phyloP scores from a whole-genome alignment of 2,797 vertebrate genomes.

The Arnoldichthys spilopterus region DNA sequence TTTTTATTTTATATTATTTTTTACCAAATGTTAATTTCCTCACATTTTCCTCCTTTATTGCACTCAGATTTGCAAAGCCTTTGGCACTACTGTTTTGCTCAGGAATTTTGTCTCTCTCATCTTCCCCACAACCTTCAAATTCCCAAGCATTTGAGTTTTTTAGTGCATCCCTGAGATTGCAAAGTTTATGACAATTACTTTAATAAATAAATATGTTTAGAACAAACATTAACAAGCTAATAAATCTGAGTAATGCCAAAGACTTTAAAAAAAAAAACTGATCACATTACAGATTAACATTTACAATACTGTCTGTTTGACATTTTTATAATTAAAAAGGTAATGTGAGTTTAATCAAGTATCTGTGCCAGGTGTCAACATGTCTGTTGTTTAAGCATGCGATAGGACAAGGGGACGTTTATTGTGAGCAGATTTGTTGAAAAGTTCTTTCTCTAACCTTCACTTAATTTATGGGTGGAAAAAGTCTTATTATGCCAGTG shows the following conservation, averaged over 20 bases:
- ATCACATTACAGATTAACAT: not conserved
- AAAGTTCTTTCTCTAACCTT: constrained; percentile 50
- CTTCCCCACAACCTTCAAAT: too few relatives aligned
- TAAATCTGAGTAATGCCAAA: too few relatives aligned
- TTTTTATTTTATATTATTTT: too few relatives aligned
- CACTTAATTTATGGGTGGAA: constrained; percentile 54
- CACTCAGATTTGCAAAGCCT: too few relatives aligned
- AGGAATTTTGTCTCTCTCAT: too few relatives aligned
- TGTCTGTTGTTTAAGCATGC: constrained; percentile 18
- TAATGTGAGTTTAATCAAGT: constrained; percentile 29
- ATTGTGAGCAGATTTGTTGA: constrained; percentile 52
- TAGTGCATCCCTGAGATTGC: too few relatives aligned
- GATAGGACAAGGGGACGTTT: constrained; percentile 4
- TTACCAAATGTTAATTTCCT: too few relatives aligned
- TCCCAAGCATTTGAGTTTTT: too few relatives aligned
- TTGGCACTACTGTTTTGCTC: too few relatives aligned
- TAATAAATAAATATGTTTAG: not conserved
- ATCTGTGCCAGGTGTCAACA: constrained; percentile 10
- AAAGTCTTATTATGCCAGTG: constrained; percentile 43
- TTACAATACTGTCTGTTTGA: not conserved
- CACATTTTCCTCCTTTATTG: too few relatives aligned
- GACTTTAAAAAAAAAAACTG: not conserved
- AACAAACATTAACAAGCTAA: too few relatives aligned
- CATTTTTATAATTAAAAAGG: constrained; percentile 8
- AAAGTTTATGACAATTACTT: too few relatives aligned